phyloP scores from a whole-genome alignment of 37 sponge, comb jelly and placozoan species.

The Cliona cf. orientalis region DNA sequence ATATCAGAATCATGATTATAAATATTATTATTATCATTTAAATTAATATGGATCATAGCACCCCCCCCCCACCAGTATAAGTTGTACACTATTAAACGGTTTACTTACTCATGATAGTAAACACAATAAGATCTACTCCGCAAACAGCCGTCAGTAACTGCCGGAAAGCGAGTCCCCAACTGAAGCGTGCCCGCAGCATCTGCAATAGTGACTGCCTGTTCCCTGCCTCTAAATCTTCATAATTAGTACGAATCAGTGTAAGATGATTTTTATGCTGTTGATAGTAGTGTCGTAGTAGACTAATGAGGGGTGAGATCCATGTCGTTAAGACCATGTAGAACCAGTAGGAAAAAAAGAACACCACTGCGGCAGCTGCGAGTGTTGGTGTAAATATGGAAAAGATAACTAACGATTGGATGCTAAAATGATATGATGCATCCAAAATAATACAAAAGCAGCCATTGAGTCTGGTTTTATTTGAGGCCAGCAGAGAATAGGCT shows the following conservation, averaged over 20 bases:
- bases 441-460: background rate
- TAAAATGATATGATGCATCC: background rate
- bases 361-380: constrained; percentile 53
- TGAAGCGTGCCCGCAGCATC: background rate
- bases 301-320: background rate
- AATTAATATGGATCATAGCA: too few relatives aligned
- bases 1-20: too few relatives aligned
- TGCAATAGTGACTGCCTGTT: background rate
- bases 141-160: constrained; percentile 19
- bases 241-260: too few relatives aligned
- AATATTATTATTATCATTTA: too few relatives aligned
- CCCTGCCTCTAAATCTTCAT: background rate
- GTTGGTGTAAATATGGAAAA: background rate
- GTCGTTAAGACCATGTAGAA: constrained; percentile 58
- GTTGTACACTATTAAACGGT: too few relatives aligned
- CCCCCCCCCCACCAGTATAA: too few relatives aligned
- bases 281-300: background rate
- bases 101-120: background rate
- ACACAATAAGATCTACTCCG: constrained; percentile 6
- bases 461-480: too few relatives aligned
- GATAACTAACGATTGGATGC: background rate
- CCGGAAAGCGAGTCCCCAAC: background rate
- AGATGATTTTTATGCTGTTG: too few relatives aligned
- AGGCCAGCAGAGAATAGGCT: too few relatives aligned
- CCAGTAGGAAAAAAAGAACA: constrained; percentile 41